Evolutionary conservation across 1,140 invertebrate genomes (phyloP).

Genomic region (Caerostris extrusa): DNA sequence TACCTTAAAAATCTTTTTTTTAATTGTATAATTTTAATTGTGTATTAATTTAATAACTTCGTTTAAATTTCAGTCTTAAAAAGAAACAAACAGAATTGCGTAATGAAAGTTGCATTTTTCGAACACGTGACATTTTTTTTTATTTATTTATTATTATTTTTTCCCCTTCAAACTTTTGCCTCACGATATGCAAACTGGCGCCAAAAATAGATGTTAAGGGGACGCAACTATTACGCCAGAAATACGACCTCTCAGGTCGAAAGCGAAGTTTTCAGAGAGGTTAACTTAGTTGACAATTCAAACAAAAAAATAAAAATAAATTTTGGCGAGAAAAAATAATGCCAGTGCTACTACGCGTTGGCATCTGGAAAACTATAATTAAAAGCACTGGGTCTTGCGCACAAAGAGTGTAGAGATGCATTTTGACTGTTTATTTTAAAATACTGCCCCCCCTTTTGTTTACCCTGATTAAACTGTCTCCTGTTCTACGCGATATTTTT

Average conservation of each 20-base stretch:
- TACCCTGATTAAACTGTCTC: not conserved
- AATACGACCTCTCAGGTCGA: conserved; percentile 10
- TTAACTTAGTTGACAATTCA: not conserved
- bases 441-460: not conserved
- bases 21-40: too few relatives aligned
- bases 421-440: not conserved
- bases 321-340: not conserved
- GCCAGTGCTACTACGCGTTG: not conserved
- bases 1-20: too few relatives aligned
- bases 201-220: not conserved
- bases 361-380: conserved; percentile 17
- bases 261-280: not conserved
- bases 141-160: too few relatives aligned
- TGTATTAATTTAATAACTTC: too few relatives aligned
- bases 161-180: not conserved
- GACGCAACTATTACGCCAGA: not conserved
- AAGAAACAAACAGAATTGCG: too few relatives aligned
- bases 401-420: not conserved
- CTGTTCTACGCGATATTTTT: too few relatives aligned
- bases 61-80: too few relatives aligned
- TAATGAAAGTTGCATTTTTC: too few relatives aligned
- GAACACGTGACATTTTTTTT: too few relatives aligned
- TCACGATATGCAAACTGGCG: not conserved
- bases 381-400: not conserved
- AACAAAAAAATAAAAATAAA: not conserved